Percentiles rank a stretch among this genome's conserved stretches.
Evolutionary conservation across 2,113 vertebrate genomes (phyloP).

Genomic region (Rhipidura dahli): DNA sequence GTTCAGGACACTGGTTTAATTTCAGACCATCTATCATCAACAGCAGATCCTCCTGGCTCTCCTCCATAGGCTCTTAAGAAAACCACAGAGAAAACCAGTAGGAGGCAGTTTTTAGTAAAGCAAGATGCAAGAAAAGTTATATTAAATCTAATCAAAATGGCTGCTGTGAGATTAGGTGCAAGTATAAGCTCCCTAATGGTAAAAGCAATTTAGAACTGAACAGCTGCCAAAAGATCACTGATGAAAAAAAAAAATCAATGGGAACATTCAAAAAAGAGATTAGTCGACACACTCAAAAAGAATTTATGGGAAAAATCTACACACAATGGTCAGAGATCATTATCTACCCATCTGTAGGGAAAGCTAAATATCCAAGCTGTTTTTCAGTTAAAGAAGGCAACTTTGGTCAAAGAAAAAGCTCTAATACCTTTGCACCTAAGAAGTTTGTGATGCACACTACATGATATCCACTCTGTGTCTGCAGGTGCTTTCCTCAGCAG

Average conservation of each 20-base stretch:
- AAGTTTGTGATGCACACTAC: background rate
- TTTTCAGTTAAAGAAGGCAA: background rate
- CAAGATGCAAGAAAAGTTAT: background rate
- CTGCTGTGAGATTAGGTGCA: constrained; percentile 44
- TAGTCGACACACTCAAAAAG: constrained; percentile 32
- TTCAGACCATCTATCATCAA: background rate
- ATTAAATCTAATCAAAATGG: constrained; percentile 55
- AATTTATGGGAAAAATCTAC: constrained; percentile 53
- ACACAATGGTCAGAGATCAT: constrained; percentile 37
- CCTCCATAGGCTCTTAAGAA: background rate
- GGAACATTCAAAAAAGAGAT: constrained; percentile 56
- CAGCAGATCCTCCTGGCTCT: background rate
- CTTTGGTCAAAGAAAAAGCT: background rate
- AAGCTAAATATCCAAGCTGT: background rate
- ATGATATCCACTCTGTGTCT: background rate
- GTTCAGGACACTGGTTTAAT: background rate
- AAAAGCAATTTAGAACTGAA: constrained; percentile 62
- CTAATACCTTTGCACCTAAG: background rate
- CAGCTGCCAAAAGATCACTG: constrained; percentile 54
- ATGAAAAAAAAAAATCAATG: constrained; percentile 22
- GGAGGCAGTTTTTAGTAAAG: constrained; percentile 4
- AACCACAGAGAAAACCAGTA: background rate
- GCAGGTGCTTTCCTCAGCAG: background rate
- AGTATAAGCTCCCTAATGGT: constrained; percentile 55
- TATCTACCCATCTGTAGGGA: background rate